phyloP scores from a whole-genome alignment of 2,888 invertebrate species.

The Drosophila lacicola region DNA sequence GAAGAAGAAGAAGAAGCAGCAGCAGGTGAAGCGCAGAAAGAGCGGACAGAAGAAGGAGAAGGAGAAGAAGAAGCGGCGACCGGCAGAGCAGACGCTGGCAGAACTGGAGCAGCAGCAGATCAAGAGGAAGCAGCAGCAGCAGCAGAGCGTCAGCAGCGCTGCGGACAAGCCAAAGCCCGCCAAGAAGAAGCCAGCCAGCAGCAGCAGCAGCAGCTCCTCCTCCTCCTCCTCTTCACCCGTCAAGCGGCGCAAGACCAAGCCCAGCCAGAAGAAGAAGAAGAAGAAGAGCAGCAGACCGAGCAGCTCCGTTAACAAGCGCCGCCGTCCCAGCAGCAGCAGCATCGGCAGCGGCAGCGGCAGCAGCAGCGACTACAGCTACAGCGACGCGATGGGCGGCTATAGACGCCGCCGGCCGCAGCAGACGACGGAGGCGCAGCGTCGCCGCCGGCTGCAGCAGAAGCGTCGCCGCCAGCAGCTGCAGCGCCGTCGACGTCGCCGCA shows the following conservation, averaged over 20 bases:
- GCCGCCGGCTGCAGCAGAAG: slow-evolving; percentile 26
- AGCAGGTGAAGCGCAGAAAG: slow-evolving; percentile 22
- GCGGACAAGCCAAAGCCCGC: background rate
- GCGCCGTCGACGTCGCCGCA: slow-evolving; percentile 60
- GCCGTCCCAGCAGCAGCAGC: slow-evolving; percentile 28
- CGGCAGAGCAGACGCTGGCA: background rate
- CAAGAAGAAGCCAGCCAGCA: slow-evolving; percentile 7
- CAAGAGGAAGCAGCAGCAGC: slow-evolving; percentile 17
- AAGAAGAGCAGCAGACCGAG: slow-evolving; percentile 38
- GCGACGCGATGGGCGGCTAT: slow-evolving; percentile 50
- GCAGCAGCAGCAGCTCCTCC: slow-evolving; percentile 15
- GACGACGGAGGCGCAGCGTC: slow-evolving; percentile 23
- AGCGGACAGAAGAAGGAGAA: slow-evolving; percentile 20
- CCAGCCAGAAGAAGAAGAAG: slow-evolving; percentile 30
- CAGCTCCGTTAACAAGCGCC: slow-evolving; percentile 38
- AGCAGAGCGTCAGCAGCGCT: slow-evolving; percentile 25
- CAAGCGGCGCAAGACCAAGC: slow-evolving; percentile 33
- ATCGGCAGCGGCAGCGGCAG: slow-evolving; percentile 6
- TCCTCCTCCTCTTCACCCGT: slow-evolving; percentile 1
- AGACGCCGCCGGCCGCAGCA: slow-evolving; percentile 61
- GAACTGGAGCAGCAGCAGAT: slow-evolving; percentile 23
- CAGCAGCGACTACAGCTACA: slow-evolving; percentile 9
- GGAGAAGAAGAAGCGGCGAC: slow-evolving; percentile 3
- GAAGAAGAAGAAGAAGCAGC: slow-evolving; percentile 38
- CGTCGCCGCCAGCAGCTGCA: slow-evolving; percentile 55